Percentiles rank a stretch among this genome's conserved stretches.
phyloP scores from a whole-genome alignment of 2,113 vertebrate species.

The Lophotis ruficrista region DNA sequence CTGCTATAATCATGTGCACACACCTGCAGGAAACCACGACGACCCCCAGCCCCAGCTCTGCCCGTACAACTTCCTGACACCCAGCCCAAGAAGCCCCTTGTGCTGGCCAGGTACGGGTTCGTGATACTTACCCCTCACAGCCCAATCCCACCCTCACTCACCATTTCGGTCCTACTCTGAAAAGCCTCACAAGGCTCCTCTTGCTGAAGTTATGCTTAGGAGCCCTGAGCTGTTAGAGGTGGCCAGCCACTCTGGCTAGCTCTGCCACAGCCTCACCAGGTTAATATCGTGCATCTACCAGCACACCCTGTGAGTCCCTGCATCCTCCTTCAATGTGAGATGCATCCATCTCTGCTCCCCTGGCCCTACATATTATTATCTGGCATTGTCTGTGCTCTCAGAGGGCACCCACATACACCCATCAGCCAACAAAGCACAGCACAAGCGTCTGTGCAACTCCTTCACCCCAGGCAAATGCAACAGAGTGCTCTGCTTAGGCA shows the following conservation, averaged over 20 bases:
- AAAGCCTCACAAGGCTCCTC: neutral
- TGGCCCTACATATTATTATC: neutral
- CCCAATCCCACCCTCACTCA: neutral
- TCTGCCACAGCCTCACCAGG: neutral
- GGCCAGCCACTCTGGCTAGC: neutral
- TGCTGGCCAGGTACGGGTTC: accelerated
- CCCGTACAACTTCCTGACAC: neutral
- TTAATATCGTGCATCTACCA: neutral
- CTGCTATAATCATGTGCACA: neutral
- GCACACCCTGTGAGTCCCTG: neutral
- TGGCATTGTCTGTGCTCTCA: neutral
- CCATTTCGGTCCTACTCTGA: neutral
- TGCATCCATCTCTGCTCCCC: neutral
- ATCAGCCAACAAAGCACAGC: neutral
- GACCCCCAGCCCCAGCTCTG: neutral
- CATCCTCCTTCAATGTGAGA: neutral
- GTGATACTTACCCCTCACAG: neutral
- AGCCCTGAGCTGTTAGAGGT: neutral
- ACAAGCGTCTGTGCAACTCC: too few relatives aligned
- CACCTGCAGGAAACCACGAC: neutral
- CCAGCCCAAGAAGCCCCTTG: neutral
- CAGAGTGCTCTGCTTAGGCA: neutral
- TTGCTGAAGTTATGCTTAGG: neutral
- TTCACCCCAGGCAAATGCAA: neutral
- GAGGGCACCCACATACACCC: neutral